Evolutionary conservation across 2,113 vertebrate genomes (phyloP), one percentile per base, ranked within the genome.

Genomic region (Nibea albiflora): DNA sequence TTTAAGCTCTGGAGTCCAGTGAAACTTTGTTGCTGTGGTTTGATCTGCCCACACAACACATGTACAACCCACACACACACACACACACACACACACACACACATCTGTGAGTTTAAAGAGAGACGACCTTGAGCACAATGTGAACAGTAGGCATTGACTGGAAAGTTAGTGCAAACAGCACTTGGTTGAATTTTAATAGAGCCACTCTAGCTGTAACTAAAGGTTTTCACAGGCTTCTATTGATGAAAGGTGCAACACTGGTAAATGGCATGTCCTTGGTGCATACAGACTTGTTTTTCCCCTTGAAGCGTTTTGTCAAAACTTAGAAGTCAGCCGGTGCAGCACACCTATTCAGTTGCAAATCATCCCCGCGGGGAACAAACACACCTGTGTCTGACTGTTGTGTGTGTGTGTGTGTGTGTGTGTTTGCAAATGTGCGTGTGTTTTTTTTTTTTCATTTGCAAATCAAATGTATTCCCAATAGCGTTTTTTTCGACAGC

Each of bases 381-480:
- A 80, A 77, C 81, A 85, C 76, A 89, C 90, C 83, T 90, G 76
- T 81, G 83, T 80, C 9, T 86, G 65, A 76, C 52, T 79, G 70
- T 63, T 16, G 46, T 46, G 53, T 56, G 77, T 49, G 64, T 56
- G 39, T 52, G 28, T 56, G n/a, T 69, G 74, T 69, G 74, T 24
- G 80, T 57, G 61, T 63, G 22, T 71, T 31, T 88, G 85, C 76
- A 79, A 74, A 78, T 83, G 78, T 66, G 67, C 5, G 10, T 19
- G 60, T 76, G 67, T 64, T 22, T 75, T 44, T 71, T 44, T 71
- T 71, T 81, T 69, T 77, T 49, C 77, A 94, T 94, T 94, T 94
- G 92, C 94, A 94, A 95, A 94, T 91, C 93, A 95, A 94, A 95
- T 94, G 72, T 52, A 24, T 81, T 81, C 86, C 83, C 88, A 72